A percentile compares a stretch with the other conserved stretches of the same genome.
These are phyloP conservation scores for Lates japonicus DNA, from an alignment of 2,797 vertebrate species.

Conservation along the genomic window DNA sequence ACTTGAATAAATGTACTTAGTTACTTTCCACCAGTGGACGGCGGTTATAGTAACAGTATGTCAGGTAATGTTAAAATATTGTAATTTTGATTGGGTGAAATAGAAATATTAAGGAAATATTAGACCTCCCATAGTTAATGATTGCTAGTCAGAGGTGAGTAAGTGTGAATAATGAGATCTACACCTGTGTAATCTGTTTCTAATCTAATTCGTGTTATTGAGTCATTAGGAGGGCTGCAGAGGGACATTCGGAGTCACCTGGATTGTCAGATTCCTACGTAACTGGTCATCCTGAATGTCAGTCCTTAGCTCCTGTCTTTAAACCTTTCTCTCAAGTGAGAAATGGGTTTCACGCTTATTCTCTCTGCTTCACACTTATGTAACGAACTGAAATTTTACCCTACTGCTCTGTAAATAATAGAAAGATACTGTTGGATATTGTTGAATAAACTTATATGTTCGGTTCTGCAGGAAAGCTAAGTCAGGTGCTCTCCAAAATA, in stretches of 20 bases:
- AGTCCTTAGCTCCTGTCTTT: slow-evolving; percentile 94
- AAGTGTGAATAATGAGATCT: background rate
- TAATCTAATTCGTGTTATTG: slow-evolving; percentile 16
- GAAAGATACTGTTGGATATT: background rate
- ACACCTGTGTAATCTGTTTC: background rate
- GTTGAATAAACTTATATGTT: background rate
- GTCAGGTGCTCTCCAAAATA: background rate
- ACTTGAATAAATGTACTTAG: background rate
- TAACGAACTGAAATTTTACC: too few relatives aligned
- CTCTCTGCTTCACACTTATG: too few relatives aligned
- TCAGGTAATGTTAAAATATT: background rate
- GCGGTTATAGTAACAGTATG: background rate
- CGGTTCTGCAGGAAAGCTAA: background rate
- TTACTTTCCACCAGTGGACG: background rate
- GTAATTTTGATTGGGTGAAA: background rate
- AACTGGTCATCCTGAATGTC: slow-evolving; percentile 99
- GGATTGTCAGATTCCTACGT: slow-evolving; percentile 96
- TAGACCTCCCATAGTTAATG: background rate
- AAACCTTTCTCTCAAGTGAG: slow-evolving; percentile 96
- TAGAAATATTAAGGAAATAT: background rate
- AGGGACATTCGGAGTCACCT: slow-evolving; percentile 89
- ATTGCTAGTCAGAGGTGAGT: background rate
- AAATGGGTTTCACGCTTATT: background rate
- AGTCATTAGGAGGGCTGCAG: slow-evolving; percentile 90
- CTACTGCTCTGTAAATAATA: too few relatives aligned